Conservation (phyloP, 2,888 invertebrate species). For the Eupeodes luniger region DNA sequence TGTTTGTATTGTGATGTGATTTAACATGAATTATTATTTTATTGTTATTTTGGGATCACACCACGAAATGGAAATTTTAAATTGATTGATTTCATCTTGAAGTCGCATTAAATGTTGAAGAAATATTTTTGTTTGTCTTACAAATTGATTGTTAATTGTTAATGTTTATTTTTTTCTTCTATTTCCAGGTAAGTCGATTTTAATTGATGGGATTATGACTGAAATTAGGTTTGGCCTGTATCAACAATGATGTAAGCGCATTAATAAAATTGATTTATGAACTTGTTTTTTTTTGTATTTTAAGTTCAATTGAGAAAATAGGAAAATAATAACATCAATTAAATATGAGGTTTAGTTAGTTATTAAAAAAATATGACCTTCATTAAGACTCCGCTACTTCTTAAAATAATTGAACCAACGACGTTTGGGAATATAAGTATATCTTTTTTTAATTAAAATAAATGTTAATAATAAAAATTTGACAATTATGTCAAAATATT, state of each 20-base stretch:
- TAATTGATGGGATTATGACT: constrained; percentile 30
- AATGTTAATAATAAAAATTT: no score
- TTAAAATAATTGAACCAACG: background rate
- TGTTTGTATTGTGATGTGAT: background rate
- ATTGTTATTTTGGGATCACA: background rate
- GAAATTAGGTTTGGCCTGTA: background rate
- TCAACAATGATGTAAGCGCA: background rate
- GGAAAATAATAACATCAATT: background rate
- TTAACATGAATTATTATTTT: background rate
- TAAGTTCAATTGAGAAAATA: background rate
- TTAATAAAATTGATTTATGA: constrained; percentile 11
- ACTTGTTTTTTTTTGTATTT: background rate
- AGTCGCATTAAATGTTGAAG: background rate
- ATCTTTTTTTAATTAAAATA: no score
- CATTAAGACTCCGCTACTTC: background rate
- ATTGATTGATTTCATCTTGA: constrained; percentile 43
- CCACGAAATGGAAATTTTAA: constrained; percentile 17
- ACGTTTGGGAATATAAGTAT: background rate
- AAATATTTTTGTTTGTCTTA: constrained; percentile 3
- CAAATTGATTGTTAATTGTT: constrained; percentile 40
- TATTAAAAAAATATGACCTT: background rate
- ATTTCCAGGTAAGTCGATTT: constrained; percentile 55
- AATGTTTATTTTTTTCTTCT: constrained; percentile 10
- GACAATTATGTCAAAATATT: no score
- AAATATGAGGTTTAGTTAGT: background rate